These are phyloP conservation scores for Dynastes grantii DNA, from an alignment of 2,888 invertebrate genomes.

Conservation along the genomic window DNA sequence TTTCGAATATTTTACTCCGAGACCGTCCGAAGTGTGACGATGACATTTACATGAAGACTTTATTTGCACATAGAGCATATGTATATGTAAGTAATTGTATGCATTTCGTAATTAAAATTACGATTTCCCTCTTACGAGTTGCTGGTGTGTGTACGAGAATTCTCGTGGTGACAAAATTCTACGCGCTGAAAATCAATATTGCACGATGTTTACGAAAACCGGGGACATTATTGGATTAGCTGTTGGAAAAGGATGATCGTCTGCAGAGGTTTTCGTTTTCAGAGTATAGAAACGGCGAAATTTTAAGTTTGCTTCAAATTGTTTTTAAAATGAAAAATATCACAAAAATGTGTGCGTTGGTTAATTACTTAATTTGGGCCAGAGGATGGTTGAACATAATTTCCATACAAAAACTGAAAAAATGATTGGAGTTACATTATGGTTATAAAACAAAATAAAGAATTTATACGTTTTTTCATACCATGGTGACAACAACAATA, in stretches of 20 bases:
- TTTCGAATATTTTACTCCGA: neutral
- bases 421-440: no score
- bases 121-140: neutral
- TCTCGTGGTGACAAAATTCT: neutral
- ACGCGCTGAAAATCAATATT: conserved; percentile 19
- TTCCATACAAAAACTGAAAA: no score
- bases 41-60: neutral
- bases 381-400: no score
- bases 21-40: neutral
- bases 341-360: no score
- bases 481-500: no score
- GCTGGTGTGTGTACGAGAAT: neutral
- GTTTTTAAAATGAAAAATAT: neutral
- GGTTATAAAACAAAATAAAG: no score
- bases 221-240: conserved; percentile 21
- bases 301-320: no score
- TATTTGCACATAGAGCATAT: neutral
- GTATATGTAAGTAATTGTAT: neutral
- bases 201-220: conserved; percentile 16
- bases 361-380: no score
- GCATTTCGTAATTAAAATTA: neutral
- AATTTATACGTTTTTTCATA: no score
- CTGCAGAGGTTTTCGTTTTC: no score
- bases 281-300: no score
- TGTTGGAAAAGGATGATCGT: neutral